A percentile compares a stretch with the other conserved stretches of the same genome.
Conservation (phyloP, 2,797 vertebrate species). For the Mionectes olivaceus region DNA sequence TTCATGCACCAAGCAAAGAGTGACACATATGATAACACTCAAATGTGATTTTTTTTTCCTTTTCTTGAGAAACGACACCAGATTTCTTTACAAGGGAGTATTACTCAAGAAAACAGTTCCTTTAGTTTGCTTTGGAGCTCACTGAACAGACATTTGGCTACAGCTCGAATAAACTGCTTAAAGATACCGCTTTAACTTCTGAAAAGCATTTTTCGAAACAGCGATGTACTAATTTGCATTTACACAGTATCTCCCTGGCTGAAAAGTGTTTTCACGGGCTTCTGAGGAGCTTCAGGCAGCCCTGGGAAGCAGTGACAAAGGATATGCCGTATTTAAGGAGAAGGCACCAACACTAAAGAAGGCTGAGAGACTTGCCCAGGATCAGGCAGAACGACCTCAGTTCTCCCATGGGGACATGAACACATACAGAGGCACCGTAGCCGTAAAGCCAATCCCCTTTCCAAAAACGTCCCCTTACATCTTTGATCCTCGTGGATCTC, state of each 20-base stretch:
- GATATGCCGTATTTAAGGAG: neutral
- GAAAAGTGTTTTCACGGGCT: neutral
- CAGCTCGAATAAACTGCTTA: neutral
- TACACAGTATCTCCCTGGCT: neutral
- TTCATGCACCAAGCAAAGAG: neutral
- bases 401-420: neutral
- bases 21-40: neutral
- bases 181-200: conserved; percentile 16
- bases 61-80: neutral
- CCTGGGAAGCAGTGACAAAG: neutral
- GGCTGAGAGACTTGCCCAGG: neutral
- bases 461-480: neutral
- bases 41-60: neutral
- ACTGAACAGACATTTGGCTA: neutral
- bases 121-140: neutral
- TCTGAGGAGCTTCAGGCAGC: neutral
- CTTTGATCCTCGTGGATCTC: neutral
- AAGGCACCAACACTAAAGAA: neutral
- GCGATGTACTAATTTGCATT: neutral
- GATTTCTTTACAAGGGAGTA: neutral
- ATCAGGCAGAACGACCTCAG: neutral
- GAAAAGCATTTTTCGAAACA: neutral
- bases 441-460: neutral
- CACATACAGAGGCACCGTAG: neutral
- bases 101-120: neutral